Percentiles rank a stretch among this genome's conserved stretches.
phyloP scores from a whole-genome alignment of 2,888 invertebrate species.

The Oegoconia quadripuncta region DNA sequence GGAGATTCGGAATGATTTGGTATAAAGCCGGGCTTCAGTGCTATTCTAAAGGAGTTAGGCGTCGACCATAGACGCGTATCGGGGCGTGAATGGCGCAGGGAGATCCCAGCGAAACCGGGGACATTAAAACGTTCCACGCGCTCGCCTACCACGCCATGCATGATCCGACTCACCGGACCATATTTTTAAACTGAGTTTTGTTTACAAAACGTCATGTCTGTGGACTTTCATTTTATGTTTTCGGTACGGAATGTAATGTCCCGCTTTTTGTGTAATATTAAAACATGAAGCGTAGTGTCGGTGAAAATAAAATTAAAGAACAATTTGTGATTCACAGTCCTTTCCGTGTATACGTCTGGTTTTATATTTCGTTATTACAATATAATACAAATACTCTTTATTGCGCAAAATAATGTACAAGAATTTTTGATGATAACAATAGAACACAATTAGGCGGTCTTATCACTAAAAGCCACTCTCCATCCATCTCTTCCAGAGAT shows the following conservation, averaged over 20 bases:
- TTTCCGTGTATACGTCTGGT: too few species aligned
- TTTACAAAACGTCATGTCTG: constrained; percentile 50
- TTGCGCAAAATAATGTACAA: too few species aligned
- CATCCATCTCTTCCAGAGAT: too few species aligned
- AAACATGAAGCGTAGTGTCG: constrained; percentile 23
- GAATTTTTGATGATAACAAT: too few species aligned
- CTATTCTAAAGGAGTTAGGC: constrained; percentile 54
- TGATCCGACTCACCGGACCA: constrained; percentile 47
- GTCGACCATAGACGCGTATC: constrained; percentile 40
- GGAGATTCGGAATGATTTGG: constrained; percentile 32
- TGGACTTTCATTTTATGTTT: constrained; percentile 24
- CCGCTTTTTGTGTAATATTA: constrained; percentile 22
- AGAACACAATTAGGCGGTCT: too few species aligned
- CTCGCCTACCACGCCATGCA: constrained; percentile 51
- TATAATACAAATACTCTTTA: too few species aligned
- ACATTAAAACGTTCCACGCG: constrained; percentile 70
- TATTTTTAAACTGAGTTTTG: constrained; percentile 60
- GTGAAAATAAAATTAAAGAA: too few species aligned
- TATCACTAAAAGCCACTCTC: too few species aligned
- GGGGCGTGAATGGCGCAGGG: constrained; percentile 38
- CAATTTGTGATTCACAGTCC: constrained; percentile 44
- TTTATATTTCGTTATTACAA: too few species aligned
- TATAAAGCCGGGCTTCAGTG: constrained; percentile 44
- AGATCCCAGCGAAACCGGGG: constrained; percentile 23
- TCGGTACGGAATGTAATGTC: constrained; percentile 20